Evolutionary conservation across 2,888 invertebrate genomes (phyloP), one percentile per base, ranked within the genome.

Genomic region (Gerris lacustris): DNA sequence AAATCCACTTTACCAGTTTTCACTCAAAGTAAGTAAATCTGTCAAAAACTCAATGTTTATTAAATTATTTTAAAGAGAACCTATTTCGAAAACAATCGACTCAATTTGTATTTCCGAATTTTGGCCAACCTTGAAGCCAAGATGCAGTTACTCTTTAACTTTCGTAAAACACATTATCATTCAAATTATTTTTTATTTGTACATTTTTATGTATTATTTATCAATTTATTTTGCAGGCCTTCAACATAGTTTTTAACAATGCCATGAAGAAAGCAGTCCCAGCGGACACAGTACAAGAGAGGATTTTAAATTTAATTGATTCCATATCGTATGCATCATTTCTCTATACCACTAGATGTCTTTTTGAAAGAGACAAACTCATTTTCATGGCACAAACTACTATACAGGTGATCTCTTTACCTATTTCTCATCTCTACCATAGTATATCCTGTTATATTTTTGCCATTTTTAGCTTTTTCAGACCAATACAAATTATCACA

Each of bases 1-100:
- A 77, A 94, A 96, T 81, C 92, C 92, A 66, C 92, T 97, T 79
- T 97, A 97, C 81, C 95, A 96, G 80, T 96, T 96, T 82, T 96
- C 96, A 0, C 82, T 96, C 71, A 96, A 96, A 81, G 84, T 84
- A 74, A 68, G 45, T 62, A 6, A 45, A 31, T 31, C 31, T 31
- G 2, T 31, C n/a, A 71, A 62, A 62, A 64, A 63, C 43, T 66
- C 11, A 31, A 31, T 31, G 31, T 31, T 31, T 31, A 31, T 31
- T 31, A 31, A 31, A 31, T 31, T 31, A 31, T 31, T 31, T 31
- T 31, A 31, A 31, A 31, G 31, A 31, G 31, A 31, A 31, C 1
- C 1, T 31, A 31, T 2, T 1, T 31, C 31, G 31, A 31, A 31
- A 31, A 31, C 31, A 2, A 4, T 31, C 4, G 31, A 31, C 31